Base-by-base conservation (phyloP, 2,113 vertebrate genomes). In the Pipa parva region DNA sequence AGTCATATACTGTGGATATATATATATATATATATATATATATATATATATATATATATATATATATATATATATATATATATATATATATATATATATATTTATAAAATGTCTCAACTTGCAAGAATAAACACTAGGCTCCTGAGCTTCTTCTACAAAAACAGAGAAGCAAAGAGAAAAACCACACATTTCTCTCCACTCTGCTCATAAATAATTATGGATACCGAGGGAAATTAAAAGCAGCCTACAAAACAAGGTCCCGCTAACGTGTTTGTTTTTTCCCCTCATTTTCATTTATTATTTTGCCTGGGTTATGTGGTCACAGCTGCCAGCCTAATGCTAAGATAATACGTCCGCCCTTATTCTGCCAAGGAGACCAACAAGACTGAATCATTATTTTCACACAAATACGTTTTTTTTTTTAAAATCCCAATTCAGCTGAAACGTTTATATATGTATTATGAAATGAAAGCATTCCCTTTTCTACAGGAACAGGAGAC, bases 191-290 rank as follows among this genome's bases (percentile, higher is more conserved):
- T 33, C 7, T 36, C 58, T 67, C 36, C n/a, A 37, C 42, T 36
- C 22, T 25, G 42, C 64, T 50, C 28, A 49, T 67, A 49, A 67
- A 67, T 67, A 50, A 67, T 59, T 59, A 67, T 59, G 45, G 52
- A 49, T 37, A 50, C 39, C 64, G 5, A 37, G 55, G 64, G 64
- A 67, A 67, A 67, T 67, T 49, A 67, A n/a, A 59, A 22, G 28
- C 42, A 49, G 63, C 27, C 20, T 49, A 17, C 42, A 49, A 18
- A 48, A 59, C 55, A 48, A 49, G 63, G 28, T 22, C 54, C 28
- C 7, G 28, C 11, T 46, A 46, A 65, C 54, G 26, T 57, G 21
- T 57, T 66, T 55, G 50, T 51, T 66, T 67, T 67, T 59, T 48
- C 22, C 27, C 15, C 22, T 46, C 55, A 48, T 52, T 28, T 55